phyloP scores from a whole-genome alignment of 1,140 invertebrate species.

The Solen grandis region DNA sequence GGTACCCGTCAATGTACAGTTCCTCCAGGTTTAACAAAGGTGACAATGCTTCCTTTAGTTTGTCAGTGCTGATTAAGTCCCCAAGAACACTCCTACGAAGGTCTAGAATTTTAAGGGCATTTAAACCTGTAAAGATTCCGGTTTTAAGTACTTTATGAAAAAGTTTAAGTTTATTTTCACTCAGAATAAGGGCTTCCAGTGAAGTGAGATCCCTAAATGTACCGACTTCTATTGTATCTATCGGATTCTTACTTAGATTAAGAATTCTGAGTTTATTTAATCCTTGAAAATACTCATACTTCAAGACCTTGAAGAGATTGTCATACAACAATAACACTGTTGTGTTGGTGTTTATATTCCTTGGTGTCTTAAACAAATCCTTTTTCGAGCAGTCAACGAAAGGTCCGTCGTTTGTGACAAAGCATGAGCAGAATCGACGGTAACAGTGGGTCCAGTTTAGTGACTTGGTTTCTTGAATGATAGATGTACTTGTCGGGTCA shows the following conservation, averaged over 20 bases:
- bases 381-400: slow-evolving; percentile 7
- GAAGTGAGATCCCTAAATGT: slow-evolving; percentile 23
- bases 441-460: no score
- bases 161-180: not conserved
- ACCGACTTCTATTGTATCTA: slow-evolving; percentile 5
- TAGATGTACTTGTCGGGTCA: no score
- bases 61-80: not conserved
- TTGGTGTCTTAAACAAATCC: not conserved
- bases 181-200: slow-evolving; percentile 1
- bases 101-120: not conserved
- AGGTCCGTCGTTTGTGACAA: not conserved
- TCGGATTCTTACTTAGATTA: slow-evolving; percentile 8
- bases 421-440: slow-evolving; percentile 6
- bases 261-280: slow-evolving; percentile 15
- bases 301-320: slow-evolving; percentile 1
- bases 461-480: no score
- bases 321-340: not conserved
- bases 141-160: not conserved
- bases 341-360: not conserved
- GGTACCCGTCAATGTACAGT: slow-evolving; percentile 19
- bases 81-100: not conserved
- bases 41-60: not conserved
- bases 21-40: not conserved
- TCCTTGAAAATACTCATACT: not conserved
- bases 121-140: slow-evolving; percentile 11